Evolutionary conservation across 1,140 invertebrate species (phyloP).

Genomic region (Hermetia illucens): DNA sequence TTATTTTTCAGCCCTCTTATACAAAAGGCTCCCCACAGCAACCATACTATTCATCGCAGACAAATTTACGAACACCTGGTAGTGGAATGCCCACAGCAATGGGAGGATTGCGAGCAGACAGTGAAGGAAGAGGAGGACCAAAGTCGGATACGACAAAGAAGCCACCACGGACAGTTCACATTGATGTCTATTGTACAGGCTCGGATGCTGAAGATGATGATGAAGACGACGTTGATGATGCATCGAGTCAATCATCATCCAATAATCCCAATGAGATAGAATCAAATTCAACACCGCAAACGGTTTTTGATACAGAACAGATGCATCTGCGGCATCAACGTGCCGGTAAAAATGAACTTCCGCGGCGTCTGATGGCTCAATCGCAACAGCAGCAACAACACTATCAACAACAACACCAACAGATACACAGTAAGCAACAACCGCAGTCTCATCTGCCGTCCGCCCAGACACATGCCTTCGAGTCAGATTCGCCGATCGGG

Average conservation of each 20-base stretch:
- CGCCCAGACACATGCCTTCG: too few species aligned
- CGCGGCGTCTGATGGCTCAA: slow-evolving; percentile 21
- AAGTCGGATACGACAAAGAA: too few species aligned
- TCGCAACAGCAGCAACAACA: slow-evolving; percentile 7
- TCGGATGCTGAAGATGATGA: slow-evolving; percentile 44
- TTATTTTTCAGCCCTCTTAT: too few species aligned
- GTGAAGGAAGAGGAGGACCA: too few species aligned
- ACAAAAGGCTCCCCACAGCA: too few species aligned
- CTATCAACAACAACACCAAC: background rate
- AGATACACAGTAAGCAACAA: background rate
- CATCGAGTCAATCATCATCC: slow-evolving; percentile 11
- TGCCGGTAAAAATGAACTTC: slow-evolving; percentile 30
- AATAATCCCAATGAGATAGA: slow-evolving; percentile 18
- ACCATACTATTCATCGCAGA: too few species aligned
- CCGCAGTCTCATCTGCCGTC: background rate
- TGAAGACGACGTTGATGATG: slow-evolving; percentile 28
- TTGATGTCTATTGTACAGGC: slow-evolving; percentile 62
- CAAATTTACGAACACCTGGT: too few species aligned
- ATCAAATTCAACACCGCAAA: slow-evolving; percentile 40
- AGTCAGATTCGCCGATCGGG: slow-evolving; percentile 8
- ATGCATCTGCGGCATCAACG: slow-evolving; percentile 42
- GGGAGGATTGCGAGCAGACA: too few species aligned
- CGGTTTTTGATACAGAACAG: slow-evolving; percentile 46
- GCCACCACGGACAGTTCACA: slow-evolving; percentile 56
- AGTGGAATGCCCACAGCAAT: too few species aligned